A percentile compares a stretch with the other conserved stretches of the same genome.
These are phyloP conservation scores for Globodera ellingtonae DNA, from an alignment of 1,140 invertebrate genomes.

Conservation along the genomic window DNA sequence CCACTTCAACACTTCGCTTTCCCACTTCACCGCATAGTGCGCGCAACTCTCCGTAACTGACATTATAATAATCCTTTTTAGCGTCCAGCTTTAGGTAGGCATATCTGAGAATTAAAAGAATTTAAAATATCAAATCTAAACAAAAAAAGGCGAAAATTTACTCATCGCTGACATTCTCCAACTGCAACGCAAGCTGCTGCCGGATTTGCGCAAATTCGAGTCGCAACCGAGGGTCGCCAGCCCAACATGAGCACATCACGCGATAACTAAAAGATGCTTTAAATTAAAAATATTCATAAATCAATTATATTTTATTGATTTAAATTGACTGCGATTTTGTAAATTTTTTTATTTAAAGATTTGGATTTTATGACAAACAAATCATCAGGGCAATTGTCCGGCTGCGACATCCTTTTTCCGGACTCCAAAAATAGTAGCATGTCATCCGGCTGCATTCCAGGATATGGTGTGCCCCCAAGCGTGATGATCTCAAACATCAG, in stretches of 20 bases:
- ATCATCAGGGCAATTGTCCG: constrained; percentile 67
- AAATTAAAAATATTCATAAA: not conserved
- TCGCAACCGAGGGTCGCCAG: constrained; percentile 44
- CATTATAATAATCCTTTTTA: constrained; percentile 62
- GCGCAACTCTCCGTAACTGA: constrained; percentile 45
- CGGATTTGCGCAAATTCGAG: constrained; percentile 54
- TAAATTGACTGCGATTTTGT: no score
- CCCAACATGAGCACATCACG: constrained; percentile 62
- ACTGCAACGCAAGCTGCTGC: constrained; percentile 58
- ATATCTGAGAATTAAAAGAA: not conserved
- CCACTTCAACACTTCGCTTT: not conserved
- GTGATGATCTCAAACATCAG: constrained; percentile 69
- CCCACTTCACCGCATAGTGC: constrained; percentile 16
- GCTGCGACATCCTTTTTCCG: constrained; percentile 67
- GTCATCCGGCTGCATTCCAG: constrained; percentile 65
- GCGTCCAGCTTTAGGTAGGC: constrained; percentile 63
- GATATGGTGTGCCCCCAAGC: constrained; percentile 66
- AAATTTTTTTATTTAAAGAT: not conserved
- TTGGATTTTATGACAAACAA: constrained; percentile 65
- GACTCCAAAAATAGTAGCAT: constrained; percentile 65
- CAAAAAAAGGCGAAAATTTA: constrained; percentile 31
- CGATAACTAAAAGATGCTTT: constrained; percentile 50
- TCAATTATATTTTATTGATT: not conserved
- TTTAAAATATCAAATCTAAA: not conserved
- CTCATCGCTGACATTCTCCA: constrained; percentile 63